phyloP scores from a whole-genome alignment of 2,113 vertebrate genomes.

The Chloropsis cyanopogon region DNA sequence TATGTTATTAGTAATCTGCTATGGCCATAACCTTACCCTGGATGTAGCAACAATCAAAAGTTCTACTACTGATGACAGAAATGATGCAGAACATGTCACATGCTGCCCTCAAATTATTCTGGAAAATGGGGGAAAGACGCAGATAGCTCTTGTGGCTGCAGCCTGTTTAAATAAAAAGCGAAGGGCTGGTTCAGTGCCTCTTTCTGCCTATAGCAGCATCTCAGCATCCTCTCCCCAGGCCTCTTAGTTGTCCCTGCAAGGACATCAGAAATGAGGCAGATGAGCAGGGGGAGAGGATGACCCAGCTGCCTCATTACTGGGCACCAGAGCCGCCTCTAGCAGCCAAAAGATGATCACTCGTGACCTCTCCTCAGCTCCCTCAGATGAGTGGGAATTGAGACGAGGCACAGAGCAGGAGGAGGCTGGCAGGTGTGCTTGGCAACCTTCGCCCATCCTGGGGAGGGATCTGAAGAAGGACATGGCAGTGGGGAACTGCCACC shows the following conservation, averaged over 20 bases:
- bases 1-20: background rate
- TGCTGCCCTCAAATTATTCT: background rate
- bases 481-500: background rate
- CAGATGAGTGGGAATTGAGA: background rate
- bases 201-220: background rate
- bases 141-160: background rate
- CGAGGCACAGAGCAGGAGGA: rapidly evolving
- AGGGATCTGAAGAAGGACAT: background rate
- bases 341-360: background rate
- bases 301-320: background rate
- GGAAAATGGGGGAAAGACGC: rapidly evolving
- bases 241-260: background rate
- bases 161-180: background rate
- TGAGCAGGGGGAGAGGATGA: background rate
- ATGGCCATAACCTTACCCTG: background rate
- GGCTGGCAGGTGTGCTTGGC: background rate
- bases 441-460: background rate
- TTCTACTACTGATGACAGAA: background rate
- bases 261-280: background rate
- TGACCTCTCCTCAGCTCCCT: background rate
- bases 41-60: background rate
- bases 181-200: background rate
- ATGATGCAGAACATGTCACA: background rate
- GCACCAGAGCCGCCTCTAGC: background rate
- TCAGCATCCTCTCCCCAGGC: background rate